A percentile compares a stretch with the other conserved stretches of the same genome.
Evolutionary conservation across 2,797 vertebrate species (phyloP).

Genomic region (Schizopygopsis malacanthus): DNA sequence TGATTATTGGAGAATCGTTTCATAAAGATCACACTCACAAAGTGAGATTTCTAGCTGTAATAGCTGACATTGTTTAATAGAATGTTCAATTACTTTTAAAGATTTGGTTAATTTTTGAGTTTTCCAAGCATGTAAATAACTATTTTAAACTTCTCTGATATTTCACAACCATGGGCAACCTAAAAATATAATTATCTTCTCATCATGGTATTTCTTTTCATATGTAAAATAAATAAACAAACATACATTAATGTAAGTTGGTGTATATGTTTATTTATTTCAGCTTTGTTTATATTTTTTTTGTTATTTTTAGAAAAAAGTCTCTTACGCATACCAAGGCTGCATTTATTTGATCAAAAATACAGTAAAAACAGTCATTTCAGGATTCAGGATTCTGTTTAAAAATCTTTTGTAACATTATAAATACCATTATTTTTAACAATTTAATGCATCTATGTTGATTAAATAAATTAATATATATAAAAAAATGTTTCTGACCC

Average conservation of each 20-base stretch:
- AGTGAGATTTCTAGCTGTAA: background rate
- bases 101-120: background rate
- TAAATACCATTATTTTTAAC: background rate
- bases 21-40: slow-evolving; percentile 11
- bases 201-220: background rate
- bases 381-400: too few species aligned
- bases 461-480: background rate
- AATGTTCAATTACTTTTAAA: background rate
- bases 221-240: background rate
- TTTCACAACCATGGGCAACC: background rate
- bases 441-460: background rate
- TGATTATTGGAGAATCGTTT: background rate
- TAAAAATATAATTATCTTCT: background rate
- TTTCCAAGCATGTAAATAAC: background rate
- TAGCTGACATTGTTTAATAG: background rate
- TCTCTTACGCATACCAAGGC: background rate
- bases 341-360: background rate
- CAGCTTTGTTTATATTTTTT: too few species aligned
- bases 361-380: background rate
- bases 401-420: background rate
- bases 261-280: background rate
- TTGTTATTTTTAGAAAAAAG: background rate
- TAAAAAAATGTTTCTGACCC: background rate
- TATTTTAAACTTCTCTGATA: background rate
- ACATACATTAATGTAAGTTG: background rate